Conservation (phyloP, 2,113 vertebrate species). For the Apodemus speciosus region DNA sequence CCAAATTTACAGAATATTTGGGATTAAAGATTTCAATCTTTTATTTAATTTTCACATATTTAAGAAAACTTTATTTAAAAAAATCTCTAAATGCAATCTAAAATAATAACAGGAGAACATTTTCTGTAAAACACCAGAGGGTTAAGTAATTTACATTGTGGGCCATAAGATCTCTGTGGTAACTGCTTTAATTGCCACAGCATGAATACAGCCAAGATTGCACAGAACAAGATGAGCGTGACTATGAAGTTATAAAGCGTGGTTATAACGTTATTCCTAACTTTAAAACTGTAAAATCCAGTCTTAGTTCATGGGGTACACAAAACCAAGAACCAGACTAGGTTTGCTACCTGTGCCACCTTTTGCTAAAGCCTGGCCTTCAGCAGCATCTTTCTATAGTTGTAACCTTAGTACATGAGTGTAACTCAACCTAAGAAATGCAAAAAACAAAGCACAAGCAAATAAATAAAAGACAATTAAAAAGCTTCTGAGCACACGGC, state of each 20-base stretch:
- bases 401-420: not conserved
- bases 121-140: not conserved
- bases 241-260: no score
- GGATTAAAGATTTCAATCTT: constrained; percentile 33
- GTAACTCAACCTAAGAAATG: not conserved
- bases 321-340: not conserved
- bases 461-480: not conserved
- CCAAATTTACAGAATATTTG: constrained; percentile 40
- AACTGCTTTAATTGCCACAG: not conserved
- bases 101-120: constrained; percentile 1
- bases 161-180: not conserved
- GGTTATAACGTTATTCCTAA: constrained; percentile 39
- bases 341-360: not conserved
- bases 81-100: not conserved
- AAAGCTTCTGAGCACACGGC: not conserved
- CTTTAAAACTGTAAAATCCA: not conserved
- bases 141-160: not conserved
- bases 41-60: constrained; percentile 33
- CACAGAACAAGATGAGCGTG: not conserved
- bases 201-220: not conserved
- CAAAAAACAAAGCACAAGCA: not conserved
- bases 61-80: constrained; percentile 53
- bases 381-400: not conserved
- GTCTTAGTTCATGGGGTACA: not conserved
- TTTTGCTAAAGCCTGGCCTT: not conserved